These are phyloP conservation scores for Anableps anableps DNA, from an alignment of 2,797 vertebrate genomes.

Conservation along the genomic window DNA sequence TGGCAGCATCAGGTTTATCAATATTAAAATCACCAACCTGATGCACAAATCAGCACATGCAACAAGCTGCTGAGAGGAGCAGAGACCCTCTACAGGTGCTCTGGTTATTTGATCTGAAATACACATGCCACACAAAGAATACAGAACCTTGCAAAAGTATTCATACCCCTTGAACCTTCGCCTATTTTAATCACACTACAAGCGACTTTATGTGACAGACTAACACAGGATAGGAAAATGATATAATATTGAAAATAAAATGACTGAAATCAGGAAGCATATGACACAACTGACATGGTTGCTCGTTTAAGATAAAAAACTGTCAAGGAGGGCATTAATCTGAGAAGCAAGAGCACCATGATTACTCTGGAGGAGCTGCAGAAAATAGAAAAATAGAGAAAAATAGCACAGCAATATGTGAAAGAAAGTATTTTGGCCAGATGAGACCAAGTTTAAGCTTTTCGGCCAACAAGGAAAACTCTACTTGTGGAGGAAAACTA, in stretches of 20 bases:
- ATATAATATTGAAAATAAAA: neutral
- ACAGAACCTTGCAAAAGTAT: neutral
- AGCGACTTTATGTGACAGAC: neutral
- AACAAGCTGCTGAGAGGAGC: constrained; percentile 41
- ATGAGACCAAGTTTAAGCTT: neutral
- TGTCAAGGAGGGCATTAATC: neutral
- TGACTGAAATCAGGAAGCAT: neutral
- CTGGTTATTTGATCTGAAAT: constrained; percentile 46
- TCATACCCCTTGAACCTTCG: neutral
- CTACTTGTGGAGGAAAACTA: neutral
- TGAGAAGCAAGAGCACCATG: neutral
- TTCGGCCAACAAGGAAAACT: neutral
- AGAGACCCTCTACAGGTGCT: constrained; percentile 58
- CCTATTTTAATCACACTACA: neutral
- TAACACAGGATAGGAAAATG: neutral
- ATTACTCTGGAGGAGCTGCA: neutral
- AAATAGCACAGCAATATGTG: neutral
- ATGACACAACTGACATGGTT: neutral
- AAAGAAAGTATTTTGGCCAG: neutral
- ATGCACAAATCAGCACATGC: constrained; percentile 38
- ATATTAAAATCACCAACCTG: constrained; percentile 42
- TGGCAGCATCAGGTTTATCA: constrained; percentile 35
- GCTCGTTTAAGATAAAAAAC: neutral
- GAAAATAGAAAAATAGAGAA: neutral
- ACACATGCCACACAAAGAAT: constrained; percentile 10